Evolutionary conservation across 2,113 vertebrate genomes (phyloP).

Genomic region (Gymnocephalus cernua): DNA sequence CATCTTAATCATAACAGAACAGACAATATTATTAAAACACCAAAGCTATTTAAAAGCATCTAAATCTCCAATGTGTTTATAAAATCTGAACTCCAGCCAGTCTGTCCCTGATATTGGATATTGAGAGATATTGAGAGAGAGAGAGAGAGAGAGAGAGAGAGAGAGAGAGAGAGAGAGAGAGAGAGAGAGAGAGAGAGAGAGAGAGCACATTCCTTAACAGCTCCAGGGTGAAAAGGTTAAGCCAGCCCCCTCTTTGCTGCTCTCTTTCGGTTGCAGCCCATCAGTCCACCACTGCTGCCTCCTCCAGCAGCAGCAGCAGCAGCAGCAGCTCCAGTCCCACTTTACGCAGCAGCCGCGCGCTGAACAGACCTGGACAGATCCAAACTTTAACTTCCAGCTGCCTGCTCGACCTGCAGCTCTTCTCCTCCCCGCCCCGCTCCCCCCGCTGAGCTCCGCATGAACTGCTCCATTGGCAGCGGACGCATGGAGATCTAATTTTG

Average conservation of each 20-base stretch:
- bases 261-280: conserved; percentile 33
- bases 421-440: too few relatives aligned
- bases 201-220: conserved; percentile 56
- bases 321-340: conserved; percentile 22
- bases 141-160: conserved; percentile 11
- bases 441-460: neutral
- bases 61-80: too few relatives aligned
- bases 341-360: conserved; percentile 28
- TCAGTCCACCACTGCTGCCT: conserved; percentile 37
- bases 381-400: conserved; percentile 21
- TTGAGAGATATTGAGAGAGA: conserved; percentile 1
- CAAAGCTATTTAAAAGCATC: too few relatives aligned
- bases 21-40: too few relatives aligned
- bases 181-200: conserved; percentile 34
- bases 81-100: too few relatives aligned
- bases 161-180: conserved; percentile 15
- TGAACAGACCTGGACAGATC: conserved; percentile 51
- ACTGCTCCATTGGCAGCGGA: conserved; percentile 9
- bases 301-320: neutral
- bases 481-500: conserved; percentile 63
- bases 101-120: too few relatives aligned
- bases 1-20: too few relatives aligned
- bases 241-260: conserved; percentile 64
- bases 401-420: neutral
- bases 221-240: conserved; percentile 77